Evolutionary conservation across 2,113 vertebrate species (phyloP), one percentile per base, ranked within the genome.

Genomic region (Seriola quinqueradiata): DNA sequence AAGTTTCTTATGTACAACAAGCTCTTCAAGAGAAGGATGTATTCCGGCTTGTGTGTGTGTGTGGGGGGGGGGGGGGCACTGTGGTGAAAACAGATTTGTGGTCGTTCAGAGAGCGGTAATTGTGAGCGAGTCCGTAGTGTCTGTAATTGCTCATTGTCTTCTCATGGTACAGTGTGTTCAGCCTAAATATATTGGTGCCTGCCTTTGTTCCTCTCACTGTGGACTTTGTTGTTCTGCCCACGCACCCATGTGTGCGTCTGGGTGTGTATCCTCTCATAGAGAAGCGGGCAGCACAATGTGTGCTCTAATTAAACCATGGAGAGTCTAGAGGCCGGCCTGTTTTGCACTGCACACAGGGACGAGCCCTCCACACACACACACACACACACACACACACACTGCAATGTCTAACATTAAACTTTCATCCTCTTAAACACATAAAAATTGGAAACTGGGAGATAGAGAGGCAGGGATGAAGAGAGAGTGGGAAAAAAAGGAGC

Each of bases 291-390:
- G 83, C 72, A 34, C 40, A 2, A 28, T 28, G 58, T n/a, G 34
- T 16, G 48, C 85, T 84, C 89, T 92, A 91, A 93, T 93, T 91
- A 94, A 93, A 90, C 90, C 88, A 52, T 2, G 76, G 85, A 90
- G 87, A 90, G 82, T 75, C 84, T 70, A 3, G 46, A 77, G 89
- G 70, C 38, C 28, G 23, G 60, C 32, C 58, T 28, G 82, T 64
- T 59, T 60, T 28, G 71, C 60, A 17, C 28, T 3, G 58, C 23
- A 12, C 19, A 10, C 64, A 34, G 74, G 87, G 78, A 72, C 38
- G 8, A 79, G 59, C 38, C 68, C n/a, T 71, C 82, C 72, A 42
- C 84, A 57, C 68, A 70, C 79, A 65, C 58, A 50, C 76, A 13
- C 55, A 60, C 36, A 8, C 68, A 59, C 38, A 67, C 34, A 64